Evolutionary conservation across 2,113 vertebrate species (phyloP).

Genomic region (Lichenostomus cassidix): DNA sequence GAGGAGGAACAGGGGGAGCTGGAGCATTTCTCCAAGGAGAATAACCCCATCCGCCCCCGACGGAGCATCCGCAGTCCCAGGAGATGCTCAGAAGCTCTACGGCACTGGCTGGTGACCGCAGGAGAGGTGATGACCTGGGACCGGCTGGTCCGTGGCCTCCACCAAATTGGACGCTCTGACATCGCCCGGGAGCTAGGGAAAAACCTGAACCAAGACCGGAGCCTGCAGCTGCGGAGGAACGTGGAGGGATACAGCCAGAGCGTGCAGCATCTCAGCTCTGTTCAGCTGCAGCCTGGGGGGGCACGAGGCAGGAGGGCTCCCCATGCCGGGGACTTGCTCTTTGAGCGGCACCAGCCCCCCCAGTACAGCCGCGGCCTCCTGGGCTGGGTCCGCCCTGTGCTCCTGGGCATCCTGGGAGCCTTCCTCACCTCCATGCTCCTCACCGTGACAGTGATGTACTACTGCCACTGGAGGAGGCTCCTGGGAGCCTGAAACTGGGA

Average conservation of each 20-base stretch:
- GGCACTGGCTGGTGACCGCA: constrained; percentile 7
- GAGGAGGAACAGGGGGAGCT: neutral
- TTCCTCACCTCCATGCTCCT: constrained; percentile 67
- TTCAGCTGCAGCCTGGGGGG: neutral
- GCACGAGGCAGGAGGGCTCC: neutral
- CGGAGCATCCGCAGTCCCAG: fast-evolving
- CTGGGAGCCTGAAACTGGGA: fast-evolving
- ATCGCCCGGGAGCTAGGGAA: constrained; percentile 73
- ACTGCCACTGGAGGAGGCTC: constrained; percentile 16
- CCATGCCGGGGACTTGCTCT: neutral
- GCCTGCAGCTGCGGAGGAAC: constrained; percentile 60
- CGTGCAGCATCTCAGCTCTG: neutral
- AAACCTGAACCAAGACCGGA: constrained; percentile 74
- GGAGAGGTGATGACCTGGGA: constrained; percentile 64
- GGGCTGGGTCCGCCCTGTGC: constrained; percentile 68
- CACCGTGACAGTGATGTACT: neutral
- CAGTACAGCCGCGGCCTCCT: constrained; percentile 64
- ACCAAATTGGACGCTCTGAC: constrained; percentile 53
- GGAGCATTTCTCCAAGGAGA: neutral
- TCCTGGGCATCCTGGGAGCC: constrained; percentile 77
- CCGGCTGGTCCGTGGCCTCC: constrained; percentile 56
- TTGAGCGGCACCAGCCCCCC: constrained; percentile 62
- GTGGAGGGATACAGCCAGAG: neutral
- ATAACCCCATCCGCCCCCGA: neutral
- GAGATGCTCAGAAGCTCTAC: neutral